Percentiles rank a stretch among this genome's conserved stretches.
Conservation (phyloP, 2,113 vertebrate species). For the Myotis brandtii region DNA sequence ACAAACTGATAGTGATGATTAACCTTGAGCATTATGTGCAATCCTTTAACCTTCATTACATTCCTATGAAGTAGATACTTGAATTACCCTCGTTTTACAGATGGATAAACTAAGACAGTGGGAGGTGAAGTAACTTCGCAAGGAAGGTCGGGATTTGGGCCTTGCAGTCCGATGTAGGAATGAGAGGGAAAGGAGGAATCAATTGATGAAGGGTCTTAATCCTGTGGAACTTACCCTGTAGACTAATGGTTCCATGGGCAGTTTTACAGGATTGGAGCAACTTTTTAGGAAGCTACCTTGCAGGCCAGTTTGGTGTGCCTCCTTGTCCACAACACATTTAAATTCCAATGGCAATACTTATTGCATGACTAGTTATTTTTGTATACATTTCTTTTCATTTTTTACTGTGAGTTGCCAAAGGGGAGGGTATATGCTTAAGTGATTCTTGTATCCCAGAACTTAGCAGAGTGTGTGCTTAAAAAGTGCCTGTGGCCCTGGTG, state of each 20-base stretch:
- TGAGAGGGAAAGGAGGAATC: neutral
- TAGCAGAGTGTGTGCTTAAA: conserved; percentile 11
- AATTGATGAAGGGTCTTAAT: neutral
- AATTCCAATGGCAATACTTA: neutral
- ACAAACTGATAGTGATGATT: neutral
- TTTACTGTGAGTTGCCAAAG: neutral
- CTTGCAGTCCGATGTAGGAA: neutral
- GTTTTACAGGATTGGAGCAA: neutral
- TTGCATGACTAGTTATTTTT: neutral
- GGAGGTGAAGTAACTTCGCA: neutral
- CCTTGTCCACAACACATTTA: neutral
- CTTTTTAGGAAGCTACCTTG: neutral
- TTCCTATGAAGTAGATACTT: neutral
- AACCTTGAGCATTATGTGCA: neutral
- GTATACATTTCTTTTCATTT: neutral
- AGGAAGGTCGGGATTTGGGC: neutral
- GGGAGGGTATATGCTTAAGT: neutral
- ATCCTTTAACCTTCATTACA: neutral
- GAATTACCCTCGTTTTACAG: neutral
- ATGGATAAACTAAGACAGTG: neutral
- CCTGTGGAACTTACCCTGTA: neutral
- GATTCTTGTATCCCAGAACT: neutral
- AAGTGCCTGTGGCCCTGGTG: neutral
- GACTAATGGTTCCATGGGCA: neutral
- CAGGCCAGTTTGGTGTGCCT: neutral